Percentiles rank a stretch among this genome's conserved stretches.
Conservation (phyloP, 2,113 vertebrate species). For the Gavialis gangeticus region DNA sequence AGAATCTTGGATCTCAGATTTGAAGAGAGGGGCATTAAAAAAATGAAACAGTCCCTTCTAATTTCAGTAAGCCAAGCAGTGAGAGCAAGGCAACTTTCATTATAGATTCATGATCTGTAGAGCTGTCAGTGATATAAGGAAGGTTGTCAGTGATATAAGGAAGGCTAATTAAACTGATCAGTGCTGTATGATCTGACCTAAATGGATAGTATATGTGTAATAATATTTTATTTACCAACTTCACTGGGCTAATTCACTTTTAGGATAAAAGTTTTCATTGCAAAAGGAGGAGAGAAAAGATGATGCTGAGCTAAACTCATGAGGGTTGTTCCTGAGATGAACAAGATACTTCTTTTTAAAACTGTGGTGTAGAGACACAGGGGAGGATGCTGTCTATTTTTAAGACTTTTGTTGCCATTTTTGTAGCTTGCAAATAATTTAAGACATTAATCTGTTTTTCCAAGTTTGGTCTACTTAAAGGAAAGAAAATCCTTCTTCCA, state of each 20-base stretch:
- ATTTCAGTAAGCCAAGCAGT: background rate
- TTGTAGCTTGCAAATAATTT: background rate
- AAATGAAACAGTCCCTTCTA: background rate
- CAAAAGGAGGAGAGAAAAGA: background rate
- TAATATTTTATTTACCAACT: no score
- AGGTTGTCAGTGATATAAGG: background rate
- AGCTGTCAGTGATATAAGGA: background rate
- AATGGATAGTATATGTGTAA: no score
- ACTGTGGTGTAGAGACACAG: background rate
- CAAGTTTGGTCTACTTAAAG: background rate
- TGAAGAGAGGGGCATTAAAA: background rate
- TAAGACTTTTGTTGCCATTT: background rate
- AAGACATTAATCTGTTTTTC: background rate
- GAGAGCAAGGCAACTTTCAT: background rate
- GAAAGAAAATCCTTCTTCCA: background rate
- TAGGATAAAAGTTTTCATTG: no score
- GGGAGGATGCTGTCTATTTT: background rate
- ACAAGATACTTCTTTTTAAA: background rate
- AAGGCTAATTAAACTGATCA: background rate
- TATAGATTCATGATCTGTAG: background rate
- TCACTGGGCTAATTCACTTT: no score
- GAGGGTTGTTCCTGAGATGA: background rate
- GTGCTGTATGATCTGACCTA: no score
- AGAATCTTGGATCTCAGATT: background rate
- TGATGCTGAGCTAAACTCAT: background rate